Conservation (phyloP, 2,888 invertebrate genomes). For the Dryobotodes eremita region DNA sequence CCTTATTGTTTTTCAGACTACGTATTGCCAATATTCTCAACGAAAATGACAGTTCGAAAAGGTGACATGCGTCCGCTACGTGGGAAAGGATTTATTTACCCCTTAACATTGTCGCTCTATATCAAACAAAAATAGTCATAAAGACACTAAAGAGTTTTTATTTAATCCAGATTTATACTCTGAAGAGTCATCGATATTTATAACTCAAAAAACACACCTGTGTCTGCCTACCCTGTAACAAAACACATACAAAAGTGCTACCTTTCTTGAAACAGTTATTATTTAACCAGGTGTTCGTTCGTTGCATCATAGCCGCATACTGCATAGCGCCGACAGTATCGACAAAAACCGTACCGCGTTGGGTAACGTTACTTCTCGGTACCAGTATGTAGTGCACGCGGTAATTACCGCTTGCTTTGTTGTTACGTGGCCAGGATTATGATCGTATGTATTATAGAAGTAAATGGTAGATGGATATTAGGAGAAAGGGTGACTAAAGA, state of each 20-base stretch:
- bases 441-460: not conserved
- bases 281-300: conserved; percentile 59
- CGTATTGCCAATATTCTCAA: not conserved
- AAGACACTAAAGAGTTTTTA: not conserved
- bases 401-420: conserved; percentile 54
- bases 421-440: conserved; percentile 34
- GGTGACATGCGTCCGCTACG: no score
- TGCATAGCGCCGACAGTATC: conserved; percentile 41
- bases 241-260: conserved; percentile 27
- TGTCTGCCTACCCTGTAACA: conserved; percentile 1
- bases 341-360: conserved; percentile 62
- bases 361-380: conserved; percentile 63
- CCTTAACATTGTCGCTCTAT: not conserved
- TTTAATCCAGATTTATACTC: not conserved
- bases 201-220: not conserved
- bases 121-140: not conserved
- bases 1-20: not conserved
- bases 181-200: not conserved
- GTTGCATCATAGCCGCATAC: conserved; percentile 54
- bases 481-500: not conserved
- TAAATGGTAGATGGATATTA: not conserved
- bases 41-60: not conserved
- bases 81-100: not conserved
- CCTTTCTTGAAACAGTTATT: conserved; percentile 58
- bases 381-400: conserved; percentile 47